Evolutionary conservation across 2,888 invertebrate species (phyloP).

Genomic region (Rambutsinella grinnellia): DNA sequence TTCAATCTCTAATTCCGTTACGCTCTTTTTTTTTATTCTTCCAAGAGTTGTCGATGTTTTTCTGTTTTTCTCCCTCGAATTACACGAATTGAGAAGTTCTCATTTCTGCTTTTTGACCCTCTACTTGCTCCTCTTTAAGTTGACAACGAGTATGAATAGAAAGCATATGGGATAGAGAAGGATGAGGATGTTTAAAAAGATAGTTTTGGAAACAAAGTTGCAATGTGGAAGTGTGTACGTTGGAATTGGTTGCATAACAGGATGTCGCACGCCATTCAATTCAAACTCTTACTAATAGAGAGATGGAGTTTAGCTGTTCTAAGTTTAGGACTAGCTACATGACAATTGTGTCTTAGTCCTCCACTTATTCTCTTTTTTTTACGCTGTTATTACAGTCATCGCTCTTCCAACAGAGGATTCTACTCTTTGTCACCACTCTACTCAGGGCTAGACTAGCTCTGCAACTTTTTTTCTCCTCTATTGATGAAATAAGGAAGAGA

Average conservation of each 20-base stretch:
- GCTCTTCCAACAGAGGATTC: too few relatives aligned
- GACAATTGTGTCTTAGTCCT: slow-evolving; percentile 37
- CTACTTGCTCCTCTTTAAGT: not conserved
- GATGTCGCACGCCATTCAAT: not conserved
- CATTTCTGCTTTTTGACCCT: not conserved
- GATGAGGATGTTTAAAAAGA: not conserved
- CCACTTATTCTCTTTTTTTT: slow-evolving; percentile 4
- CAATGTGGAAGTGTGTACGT: not conserved
- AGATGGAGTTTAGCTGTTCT: not conserved
- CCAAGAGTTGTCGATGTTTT: not conserved
- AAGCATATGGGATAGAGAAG: not conserved
- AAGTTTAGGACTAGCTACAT: slow-evolving; percentile 23
- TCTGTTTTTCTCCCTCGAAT: not conserved
- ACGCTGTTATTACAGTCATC: slow-evolving; percentile 14
- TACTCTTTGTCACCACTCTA: too few relatives aligned
- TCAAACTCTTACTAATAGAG: not conserved
- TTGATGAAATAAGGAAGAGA: slow-evolving; percentile 55
- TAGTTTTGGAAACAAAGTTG: not conserved
- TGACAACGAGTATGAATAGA: not conserved
- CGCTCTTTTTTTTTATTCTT: too few relatives aligned
- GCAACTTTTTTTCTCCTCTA: slow-evolving; percentile 9
- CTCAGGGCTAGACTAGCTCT: too few relatives aligned
- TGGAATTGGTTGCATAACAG: not conserved
- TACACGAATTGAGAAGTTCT: not conserved
- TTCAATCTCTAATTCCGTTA: not conserved